A percentile compares a stretch with the other conserved stretches of the same genome.
phyloP scores from a whole-genome alignment of 2,888 invertebrate genomes.

The Lepidonotus clava region DNA sequence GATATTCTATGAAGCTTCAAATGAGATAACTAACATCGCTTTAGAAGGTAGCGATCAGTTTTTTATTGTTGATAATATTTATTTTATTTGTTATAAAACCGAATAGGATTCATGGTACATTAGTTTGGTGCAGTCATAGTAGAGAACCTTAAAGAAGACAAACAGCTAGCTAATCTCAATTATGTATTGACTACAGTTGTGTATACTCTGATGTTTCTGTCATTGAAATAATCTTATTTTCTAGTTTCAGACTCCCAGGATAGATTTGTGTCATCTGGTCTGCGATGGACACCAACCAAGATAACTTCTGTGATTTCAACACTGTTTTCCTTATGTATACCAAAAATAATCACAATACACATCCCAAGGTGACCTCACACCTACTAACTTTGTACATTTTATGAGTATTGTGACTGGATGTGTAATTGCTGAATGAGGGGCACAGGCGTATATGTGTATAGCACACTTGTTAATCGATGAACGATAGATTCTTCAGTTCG shows the following conservation, averaged over 20 bases:
- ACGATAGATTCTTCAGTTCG: too few relatives aligned
- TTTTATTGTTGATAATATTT: background rate
- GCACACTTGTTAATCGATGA: too few relatives aligned
- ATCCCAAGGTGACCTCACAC: constrained; percentile 14
- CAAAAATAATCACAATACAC: background rate
- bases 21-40: too few relatives aligned
- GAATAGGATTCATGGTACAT: background rate
- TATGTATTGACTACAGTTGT: background rate
- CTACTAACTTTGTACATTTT: too few relatives aligned
- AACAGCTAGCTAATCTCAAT: background rate
- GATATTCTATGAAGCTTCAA: too few relatives aligned
- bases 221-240: background rate
- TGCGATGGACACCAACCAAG: background rate
- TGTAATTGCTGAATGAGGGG: too few relatives aligned
- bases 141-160: background rate
- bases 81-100: background rate
- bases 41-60: background rate
- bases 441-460: too few relatives aligned
- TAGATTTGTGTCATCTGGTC: background rate
- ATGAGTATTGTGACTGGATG: too few relatives aligned
- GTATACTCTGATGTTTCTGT: background rate
- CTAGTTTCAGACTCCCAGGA: constrained; percentile 12
- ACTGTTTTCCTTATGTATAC: background rate
- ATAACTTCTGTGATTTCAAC: constrained; percentile 5
- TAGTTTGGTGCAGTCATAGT: background rate